Base-by-base conservation (phyloP, 37 sponge, comb jelly and placozoan species). In the Spongilla lacustris region DNA sequence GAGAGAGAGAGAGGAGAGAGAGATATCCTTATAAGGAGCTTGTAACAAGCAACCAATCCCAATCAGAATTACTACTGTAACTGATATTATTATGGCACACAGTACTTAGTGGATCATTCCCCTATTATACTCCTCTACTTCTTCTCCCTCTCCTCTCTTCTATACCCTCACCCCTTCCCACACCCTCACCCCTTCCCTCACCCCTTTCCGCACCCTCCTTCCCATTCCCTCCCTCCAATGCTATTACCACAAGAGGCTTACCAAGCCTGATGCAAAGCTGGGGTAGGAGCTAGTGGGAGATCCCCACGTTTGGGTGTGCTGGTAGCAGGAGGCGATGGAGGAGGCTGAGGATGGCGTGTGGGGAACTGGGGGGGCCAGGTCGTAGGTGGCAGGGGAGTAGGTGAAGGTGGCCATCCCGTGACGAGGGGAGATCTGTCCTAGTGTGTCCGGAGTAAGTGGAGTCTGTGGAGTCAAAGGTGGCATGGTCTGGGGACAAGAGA, bases 341-440 rank as follows among this genome's bases (percentile, higher is more conserved):
- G 89, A 89, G 66, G 79, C 80, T 26, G 84, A 36, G 4, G 87
- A 46, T 1, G 69, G 72, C 2, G 87, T 77, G 34, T 76, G 76
- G 32, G 78, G 86, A 0, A 69, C 70, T 0, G 83, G 79, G 10
- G 31, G 74, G 36, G 77, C 27, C 58, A 79, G 21, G 0, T 89
- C 89, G 50, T 89, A 89, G 10, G 50, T 31, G 66, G 58, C 67
- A 23, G 88, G 69, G 50, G 89, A 84, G 81, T 89, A 89, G 13
- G 83, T 83, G 67, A 89, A 89, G 21, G 84, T 80, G 4, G 77
- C 48, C 84, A 89, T 89, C 24, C 79, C 75, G 14, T 73, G 78
- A 50, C 84, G 89, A 34, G 89, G 89, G 48, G 89, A 89, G n/a
- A 89, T 83, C 73, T 88, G 89, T 11, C 89, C 83, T 71, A 88